A percentile compares a stretch with the other conserved stretches of the same genome.
These are phyloP conservation scores for Danio aesculapii DNA, from an alignment of 2,797 vertebrate genomes.

Conservation along the genomic window DNA sequence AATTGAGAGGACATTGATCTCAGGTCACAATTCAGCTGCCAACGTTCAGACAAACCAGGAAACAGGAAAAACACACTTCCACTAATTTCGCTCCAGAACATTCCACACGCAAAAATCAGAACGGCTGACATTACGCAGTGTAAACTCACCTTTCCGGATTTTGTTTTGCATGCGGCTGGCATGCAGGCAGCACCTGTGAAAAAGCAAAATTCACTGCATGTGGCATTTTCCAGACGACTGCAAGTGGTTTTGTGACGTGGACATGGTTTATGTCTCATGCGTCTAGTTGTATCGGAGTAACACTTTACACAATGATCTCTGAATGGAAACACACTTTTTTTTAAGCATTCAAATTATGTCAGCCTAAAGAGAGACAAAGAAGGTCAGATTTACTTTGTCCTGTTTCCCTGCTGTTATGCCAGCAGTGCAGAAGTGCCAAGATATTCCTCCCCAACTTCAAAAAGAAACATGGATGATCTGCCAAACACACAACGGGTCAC, in stretches of 20 bases:
- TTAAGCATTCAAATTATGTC: neutral
- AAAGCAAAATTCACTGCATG: conserved; percentile 29
- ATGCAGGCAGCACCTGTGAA: conserved; percentile 8
- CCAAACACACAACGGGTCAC: conserved; percentile 35
- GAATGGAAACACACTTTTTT: neutral
- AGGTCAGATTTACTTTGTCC: conserved; percentile 9
- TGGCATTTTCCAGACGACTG: conserved; percentile 26
- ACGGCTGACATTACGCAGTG: neutral
- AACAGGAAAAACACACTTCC: conserved; percentile 42
- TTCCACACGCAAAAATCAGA: conserved; percentile 5
- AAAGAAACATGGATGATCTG: conserved; percentile 36
- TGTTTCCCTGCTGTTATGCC: conserved; percentile 8
- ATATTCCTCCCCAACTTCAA: conserved; percentile 16
- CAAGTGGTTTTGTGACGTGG: neutral
- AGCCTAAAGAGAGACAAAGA: conserved; percentile 13
- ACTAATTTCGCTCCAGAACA: conserved; percentile 29
- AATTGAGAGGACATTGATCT: conserved; percentile 48
- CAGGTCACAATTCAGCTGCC: conserved; percentile 54
- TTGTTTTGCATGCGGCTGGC: conserved; percentile 11
- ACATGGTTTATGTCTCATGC: neutral
- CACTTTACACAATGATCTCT: neutral
- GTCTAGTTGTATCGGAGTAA: conserved; percentile 1
- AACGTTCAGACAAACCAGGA: conserved; percentile 44
- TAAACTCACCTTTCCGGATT: conserved; percentile 9
- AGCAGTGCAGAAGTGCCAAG: conserved; percentile 49